Conservation (phyloP, 2,113 vertebrate genomes). For the Callocephalon fimbriatum region DNA sequence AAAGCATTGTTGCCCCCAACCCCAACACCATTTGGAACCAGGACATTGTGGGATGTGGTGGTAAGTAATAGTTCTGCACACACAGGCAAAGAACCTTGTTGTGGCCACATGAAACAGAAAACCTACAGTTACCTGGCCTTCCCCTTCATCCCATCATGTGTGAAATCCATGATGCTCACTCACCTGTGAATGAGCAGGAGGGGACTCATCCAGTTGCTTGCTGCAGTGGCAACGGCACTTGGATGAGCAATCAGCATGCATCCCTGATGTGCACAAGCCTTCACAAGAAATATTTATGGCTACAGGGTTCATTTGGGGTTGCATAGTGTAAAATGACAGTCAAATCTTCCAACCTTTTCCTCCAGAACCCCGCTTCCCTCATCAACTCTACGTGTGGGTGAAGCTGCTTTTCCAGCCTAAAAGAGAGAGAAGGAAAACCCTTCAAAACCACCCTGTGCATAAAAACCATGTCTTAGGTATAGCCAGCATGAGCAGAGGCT, state of each 20-base stretch:
- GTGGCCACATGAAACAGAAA: background rate
- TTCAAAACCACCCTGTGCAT: background rate
- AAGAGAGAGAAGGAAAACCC: background rate
- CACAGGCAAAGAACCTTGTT: background rate
- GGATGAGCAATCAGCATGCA: background rate
- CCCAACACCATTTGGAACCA: rapidly evolving
- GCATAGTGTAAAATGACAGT: background rate
- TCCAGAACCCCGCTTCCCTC: background rate
- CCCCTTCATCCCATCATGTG: background rate
- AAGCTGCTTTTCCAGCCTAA: background rate
- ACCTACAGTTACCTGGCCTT: background rate
- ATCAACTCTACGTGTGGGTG: background rate
- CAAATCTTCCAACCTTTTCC: background rate
- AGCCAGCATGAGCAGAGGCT: background rate
- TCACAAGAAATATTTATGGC: background rate
- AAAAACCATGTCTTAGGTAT: background rate
- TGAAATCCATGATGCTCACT: background rate
- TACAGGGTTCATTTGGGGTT: background rate
- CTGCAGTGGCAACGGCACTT: background rate
- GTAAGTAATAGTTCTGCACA: background rate
- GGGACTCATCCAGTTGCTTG: background rate
- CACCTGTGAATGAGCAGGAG: background rate
- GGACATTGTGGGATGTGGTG: rapidly evolving
- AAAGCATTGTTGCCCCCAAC: rapidly evolving
- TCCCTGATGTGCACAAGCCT: background rate